phyloP scores from a whole-genome alignment of 2,888 invertebrate species.

The Stenodema calcarata region DNA sequence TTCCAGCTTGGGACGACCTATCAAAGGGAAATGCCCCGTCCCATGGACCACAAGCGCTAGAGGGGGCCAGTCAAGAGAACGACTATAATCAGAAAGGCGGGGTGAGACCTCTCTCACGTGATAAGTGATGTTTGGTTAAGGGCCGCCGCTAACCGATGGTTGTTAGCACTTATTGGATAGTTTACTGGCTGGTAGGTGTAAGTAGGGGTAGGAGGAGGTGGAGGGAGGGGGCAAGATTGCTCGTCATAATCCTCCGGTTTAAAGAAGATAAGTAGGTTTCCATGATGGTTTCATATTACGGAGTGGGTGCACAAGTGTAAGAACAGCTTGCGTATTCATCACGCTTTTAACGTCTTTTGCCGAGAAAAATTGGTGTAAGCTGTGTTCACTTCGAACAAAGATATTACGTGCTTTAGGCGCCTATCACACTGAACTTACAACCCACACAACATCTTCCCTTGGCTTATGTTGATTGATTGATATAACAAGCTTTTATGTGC shows the following conservation, averaged over 20 bases:
- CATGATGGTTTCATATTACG: conserved; percentile 23
- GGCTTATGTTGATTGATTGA: too few species aligned
- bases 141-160: conserved; percentile 14
- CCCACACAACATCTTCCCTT: too few species aligned
- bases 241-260: conserved; percentile 23
- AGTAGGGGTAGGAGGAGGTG: not conserved
- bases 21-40: not conserved
- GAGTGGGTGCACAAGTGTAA: conserved; percentile 1
- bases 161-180: conserved; percentile 34
- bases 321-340: not conserved
- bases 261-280: conserved; percentile 29
- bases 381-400: not conserved
- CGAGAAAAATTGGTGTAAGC: not conserved
- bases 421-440: too few species aligned
- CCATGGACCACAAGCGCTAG: not conserved
- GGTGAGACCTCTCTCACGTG: conserved; percentile 6
- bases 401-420: not conserved
- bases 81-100: conserved; percentile 24
- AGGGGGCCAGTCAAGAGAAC: not conserved
- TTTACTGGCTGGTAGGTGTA: not conserved
- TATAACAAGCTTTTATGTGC: too few species aligned
- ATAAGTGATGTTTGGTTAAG: conserved; percentile 37
- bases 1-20: not conserved
- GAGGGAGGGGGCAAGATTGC: not conserved
- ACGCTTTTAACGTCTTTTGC: not conserved